A percentile compares a stretch with the other conserved stretches of the same genome.
Evolutionary conservation across 2,113 vertebrate genomes (phyloP).

Genomic region (Callospermophilus lateralis): DNA sequence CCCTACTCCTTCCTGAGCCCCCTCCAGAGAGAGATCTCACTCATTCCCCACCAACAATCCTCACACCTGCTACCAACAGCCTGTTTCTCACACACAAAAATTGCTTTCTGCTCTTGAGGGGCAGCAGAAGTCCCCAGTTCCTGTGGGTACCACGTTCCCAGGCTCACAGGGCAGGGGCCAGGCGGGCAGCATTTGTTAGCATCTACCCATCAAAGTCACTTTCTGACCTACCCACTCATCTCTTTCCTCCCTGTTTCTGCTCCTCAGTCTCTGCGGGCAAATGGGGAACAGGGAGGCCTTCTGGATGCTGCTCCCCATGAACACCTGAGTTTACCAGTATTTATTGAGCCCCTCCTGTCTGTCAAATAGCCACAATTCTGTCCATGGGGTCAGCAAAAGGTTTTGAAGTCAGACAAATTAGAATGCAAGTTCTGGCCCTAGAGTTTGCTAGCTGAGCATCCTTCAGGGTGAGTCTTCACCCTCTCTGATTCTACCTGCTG

Average conservation of each 20-base stretch:
- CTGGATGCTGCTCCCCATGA: not conserved
- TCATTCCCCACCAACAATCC: not conserved
- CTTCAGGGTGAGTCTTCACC: not conserved
- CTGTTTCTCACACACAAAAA: not conserved
- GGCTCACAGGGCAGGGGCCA: not conserved
- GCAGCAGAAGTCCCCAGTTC: not conserved
- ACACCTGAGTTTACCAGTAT: not conserved
- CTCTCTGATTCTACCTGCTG: not conserved
- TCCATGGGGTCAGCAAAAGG: not conserved
- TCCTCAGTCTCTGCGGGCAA: not conserved
- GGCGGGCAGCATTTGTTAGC: not conserved
- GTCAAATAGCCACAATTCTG: not conserved
- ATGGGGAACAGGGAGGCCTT: not conserved
- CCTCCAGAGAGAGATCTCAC: not conserved
- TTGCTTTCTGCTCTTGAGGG: not conserved
- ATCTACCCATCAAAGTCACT: not conserved
- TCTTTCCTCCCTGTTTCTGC: not conserved
- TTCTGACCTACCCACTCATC: not conserved
- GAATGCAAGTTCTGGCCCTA: not conserved
- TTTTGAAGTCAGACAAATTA: not conserved
- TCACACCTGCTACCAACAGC: not conserved
- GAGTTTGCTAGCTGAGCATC: not conserved
- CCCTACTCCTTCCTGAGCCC: not conserved
- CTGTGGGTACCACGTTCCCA: not conserved
- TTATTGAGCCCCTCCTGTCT: not conserved